A percentile compares a stretch with the other conserved stretches of the same genome.
Conservation (phyloP, 2,113 vertebrate genomes). For the Dendropsophus ebraccatus region DNA sequence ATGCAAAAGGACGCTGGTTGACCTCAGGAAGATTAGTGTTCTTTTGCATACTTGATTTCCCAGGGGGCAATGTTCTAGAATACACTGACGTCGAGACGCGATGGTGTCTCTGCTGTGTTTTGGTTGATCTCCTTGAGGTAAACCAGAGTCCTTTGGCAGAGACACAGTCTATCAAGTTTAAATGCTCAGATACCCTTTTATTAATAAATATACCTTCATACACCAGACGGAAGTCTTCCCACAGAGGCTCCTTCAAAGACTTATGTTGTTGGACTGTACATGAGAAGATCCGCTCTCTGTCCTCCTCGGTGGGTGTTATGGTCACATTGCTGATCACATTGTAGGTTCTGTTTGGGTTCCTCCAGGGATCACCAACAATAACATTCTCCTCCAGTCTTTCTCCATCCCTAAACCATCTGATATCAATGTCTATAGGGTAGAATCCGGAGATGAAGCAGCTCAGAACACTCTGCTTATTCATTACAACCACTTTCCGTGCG, state of each 20-base stretch:
- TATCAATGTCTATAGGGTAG: constrained; percentile 1
- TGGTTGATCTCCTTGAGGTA: too few species aligned
- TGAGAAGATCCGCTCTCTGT: neutral
- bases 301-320: neutral
- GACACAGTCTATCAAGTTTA: too few species aligned
- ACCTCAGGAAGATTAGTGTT: too few species aligned
- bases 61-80: too few species aligned
- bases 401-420: constrained; percentile 2
- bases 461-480: neutral
- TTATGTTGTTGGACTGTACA: constrained; percentile 3
- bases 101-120: too few species aligned
- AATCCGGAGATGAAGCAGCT: neutral
- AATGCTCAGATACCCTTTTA: too few species aligned
- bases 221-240: constrained; percentile 12
- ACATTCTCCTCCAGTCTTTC: neutral
- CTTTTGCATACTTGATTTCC: too few species aligned
- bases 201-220: constrained; percentile 2
- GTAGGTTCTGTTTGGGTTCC: neutral
- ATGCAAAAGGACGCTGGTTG: too few species aligned
- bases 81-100: too few species aligned
- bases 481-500: neutral
- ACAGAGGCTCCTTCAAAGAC: neutral
- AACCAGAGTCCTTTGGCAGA: too few species aligned
- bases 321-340: neutral
- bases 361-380: neutral